These are phyloP conservation scores for Halocynthia aurantium DNA, from an alignment of 23 tunicate species.

Conservation along the genomic window DNA sequence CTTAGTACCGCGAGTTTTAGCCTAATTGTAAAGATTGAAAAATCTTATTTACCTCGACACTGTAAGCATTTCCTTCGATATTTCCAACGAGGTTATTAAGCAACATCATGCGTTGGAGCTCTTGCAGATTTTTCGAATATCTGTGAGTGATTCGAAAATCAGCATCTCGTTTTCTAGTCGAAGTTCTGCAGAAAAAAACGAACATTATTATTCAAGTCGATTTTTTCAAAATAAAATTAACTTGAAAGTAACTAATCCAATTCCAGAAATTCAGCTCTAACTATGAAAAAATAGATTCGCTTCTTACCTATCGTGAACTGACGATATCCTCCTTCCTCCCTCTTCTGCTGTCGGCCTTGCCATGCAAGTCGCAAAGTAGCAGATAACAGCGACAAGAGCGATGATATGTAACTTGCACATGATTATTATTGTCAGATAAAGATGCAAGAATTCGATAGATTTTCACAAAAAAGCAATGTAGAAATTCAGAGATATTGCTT, in stretches of 20 bases:
- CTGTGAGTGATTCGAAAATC: neutral
- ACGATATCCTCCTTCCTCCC: neutral
- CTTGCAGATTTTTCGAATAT: neutral
- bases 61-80: too few species aligned
- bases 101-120: neutral
- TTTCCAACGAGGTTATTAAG: too few species aligned
- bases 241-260: neutral
- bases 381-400: neutral
- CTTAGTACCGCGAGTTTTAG: too few species aligned
- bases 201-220: neutral
- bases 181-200: constrained; percentile 5
- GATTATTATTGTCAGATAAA: neutral
- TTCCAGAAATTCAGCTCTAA: neutral
- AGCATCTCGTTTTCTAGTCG: neutral
- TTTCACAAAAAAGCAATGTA: neutral
- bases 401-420: neutral
- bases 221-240: neutral
- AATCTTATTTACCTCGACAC: too few species aligned
- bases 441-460: too few species aligned
- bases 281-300: neutral
- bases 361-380: neutral
- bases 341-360: neutral
- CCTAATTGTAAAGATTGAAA: too few species aligned
- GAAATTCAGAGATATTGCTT: neutral
- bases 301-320: constrained; percentile 9